Evolutionary conservation across 2,888 invertebrate genomes (phyloP).

Genomic region (Thecophora atra): DNA sequence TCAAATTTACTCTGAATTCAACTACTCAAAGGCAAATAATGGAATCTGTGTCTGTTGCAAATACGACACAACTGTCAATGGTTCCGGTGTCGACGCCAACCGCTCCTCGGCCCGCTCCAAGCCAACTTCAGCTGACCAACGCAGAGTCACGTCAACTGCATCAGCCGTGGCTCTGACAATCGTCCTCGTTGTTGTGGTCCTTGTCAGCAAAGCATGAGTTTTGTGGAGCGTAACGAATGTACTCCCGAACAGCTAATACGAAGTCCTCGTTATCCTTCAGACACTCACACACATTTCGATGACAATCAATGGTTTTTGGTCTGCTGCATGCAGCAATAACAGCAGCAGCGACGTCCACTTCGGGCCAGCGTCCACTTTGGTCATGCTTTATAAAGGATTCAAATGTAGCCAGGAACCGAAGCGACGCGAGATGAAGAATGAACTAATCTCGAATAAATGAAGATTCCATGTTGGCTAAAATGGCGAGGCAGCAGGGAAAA

Average conservation of each 20-base stretch:
- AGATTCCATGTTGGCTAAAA: slow-evolving; percentile 47
- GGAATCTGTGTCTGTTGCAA: slow-evolving; percentile 14
- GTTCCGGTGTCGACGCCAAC: slow-evolving; percentile 21
- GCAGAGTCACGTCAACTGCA: slow-evolving; percentile 29
- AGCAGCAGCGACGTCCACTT: slow-evolving; percentile 33
- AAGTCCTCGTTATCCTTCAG: background rate
- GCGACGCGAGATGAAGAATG: slow-evolving; percentile 32
- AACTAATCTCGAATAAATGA: slow-evolving; percentile 61
- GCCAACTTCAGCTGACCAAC: background rate
- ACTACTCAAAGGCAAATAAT: slow-evolving; percentile 12
- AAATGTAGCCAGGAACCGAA: slow-evolving; percentile 51
- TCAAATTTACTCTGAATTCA: background rate
- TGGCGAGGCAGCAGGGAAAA: background rate
- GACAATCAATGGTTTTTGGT: slow-evolving; percentile 65
- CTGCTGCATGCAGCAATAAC: slow-evolving; percentile 54
- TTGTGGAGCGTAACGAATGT: slow-evolving; percentile 39
- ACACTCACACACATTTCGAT: slow-evolving; percentile 51
- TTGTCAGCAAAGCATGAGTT: slow-evolving; percentile 32
- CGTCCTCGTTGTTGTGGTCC: background rate
- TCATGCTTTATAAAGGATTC: slow-evolving; percentile 63
- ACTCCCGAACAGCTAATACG: slow-evolving; percentile 18
- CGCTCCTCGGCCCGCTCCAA: background rate
- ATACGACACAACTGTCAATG: slow-evolving; percentile 32
- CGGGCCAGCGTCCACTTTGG: slow-evolving; percentile 42
- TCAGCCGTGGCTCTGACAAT: slow-evolving; percentile 2